These are phyloP conservation scores for Zaprionus lachaisei DNA, from an alignment of 1,140 invertebrate species.

Conservation along the genomic window DNA sequence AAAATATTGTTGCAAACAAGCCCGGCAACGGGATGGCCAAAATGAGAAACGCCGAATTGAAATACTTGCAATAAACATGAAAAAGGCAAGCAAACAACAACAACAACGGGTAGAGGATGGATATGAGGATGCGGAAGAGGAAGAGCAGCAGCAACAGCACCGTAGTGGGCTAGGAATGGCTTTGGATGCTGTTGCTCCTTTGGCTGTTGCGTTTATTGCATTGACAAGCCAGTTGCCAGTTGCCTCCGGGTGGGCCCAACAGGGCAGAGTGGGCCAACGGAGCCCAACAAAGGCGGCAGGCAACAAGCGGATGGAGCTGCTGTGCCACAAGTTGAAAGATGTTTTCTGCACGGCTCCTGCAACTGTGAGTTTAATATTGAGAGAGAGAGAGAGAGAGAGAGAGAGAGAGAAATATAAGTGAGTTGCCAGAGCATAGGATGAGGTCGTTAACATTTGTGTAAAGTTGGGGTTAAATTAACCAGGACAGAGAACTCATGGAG, in stretches of 20 bases:
- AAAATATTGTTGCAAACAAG: slow-evolving; percentile 50
- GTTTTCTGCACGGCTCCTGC: slow-evolving; percentile 53
- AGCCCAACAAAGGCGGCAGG: slow-evolving; percentile 39
- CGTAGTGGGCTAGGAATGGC: slow-evolving; percentile 22
- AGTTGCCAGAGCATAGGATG: slow-evolving; percentile 10
- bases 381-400: slow-evolving; percentile 50
- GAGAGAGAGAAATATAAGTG: slow-evolving; percentile 19
- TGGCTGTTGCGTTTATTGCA: slow-evolving; percentile 74
- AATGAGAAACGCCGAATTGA: slow-evolving; percentile 66
- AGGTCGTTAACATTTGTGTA: slow-evolving; percentile 2
- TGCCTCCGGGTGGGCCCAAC: slow-evolving; percentile 28
- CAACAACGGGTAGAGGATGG: neutral
- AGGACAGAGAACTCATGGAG: slow-evolving; percentile 13
- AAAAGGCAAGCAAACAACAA: slow-evolving; percentile 57
- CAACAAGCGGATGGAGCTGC: slow-evolving; percentile 48
- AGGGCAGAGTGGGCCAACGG: slow-evolving; percentile 17
- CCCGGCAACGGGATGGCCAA: slow-evolving; percentile 36
- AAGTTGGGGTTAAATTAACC: slow-evolving; percentile 4
- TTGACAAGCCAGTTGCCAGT: slow-evolving; percentile 67
- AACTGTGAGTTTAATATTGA: slow-evolving; percentile 59
- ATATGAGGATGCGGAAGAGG: neutral
- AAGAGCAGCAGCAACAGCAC: neutral
- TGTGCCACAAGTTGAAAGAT: slow-evolving; percentile 63
- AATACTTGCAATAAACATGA: slow-evolving; percentile 80
- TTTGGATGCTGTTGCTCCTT: slow-evolving; percentile 61